Percentiles rank a stretch among this genome's conserved stretches.
Evolutionary conservation across 2,888 invertebrate genomes (phyloP).

Genomic region (Oxytorus armatus): DNA sequence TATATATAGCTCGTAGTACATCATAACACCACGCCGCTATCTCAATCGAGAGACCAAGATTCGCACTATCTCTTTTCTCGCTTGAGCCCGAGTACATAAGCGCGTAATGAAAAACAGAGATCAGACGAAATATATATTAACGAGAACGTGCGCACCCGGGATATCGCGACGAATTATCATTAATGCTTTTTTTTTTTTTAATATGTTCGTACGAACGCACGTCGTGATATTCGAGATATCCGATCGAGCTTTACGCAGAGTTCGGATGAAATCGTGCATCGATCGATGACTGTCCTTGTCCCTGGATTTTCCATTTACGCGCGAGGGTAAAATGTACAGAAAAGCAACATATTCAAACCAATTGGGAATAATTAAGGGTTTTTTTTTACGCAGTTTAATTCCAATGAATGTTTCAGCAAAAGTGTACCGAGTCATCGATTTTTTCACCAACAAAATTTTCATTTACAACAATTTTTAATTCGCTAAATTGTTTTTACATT

Average conservation of each 20-base stretch:
- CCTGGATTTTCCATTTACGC: conserved; percentile 28
- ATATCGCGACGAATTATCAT: conserved; percentile 2
- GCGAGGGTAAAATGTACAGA: neutral
- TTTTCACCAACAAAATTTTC: no score
- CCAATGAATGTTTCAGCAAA: no score
- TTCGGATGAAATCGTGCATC: neutral
- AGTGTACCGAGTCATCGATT: no score
- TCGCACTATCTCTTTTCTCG: conserved; percentile 51
- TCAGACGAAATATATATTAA: conserved; percentile 36
- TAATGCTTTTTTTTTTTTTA: neutral
- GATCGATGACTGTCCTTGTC: conserved; percentile 6
- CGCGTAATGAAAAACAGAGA: conserved; percentile 72
- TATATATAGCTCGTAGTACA: neutral
- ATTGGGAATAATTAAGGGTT: no score
- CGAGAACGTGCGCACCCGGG: conserved; percentile 26
- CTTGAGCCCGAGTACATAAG: conserved; percentile 10
- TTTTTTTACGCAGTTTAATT: no score
- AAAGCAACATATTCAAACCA: no score
- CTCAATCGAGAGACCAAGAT: conserved; percentile 47
- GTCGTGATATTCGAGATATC: conserved; percentile 2
- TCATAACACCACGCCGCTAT: conserved; percentile 13
- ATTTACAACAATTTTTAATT: no score
- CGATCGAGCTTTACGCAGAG: neutral
- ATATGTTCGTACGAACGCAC: neutral
- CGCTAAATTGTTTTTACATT: no score